Base-by-base conservation (phyloP, 1,140 invertebrate species). In the Rhopalosiphum padi region DNA sequence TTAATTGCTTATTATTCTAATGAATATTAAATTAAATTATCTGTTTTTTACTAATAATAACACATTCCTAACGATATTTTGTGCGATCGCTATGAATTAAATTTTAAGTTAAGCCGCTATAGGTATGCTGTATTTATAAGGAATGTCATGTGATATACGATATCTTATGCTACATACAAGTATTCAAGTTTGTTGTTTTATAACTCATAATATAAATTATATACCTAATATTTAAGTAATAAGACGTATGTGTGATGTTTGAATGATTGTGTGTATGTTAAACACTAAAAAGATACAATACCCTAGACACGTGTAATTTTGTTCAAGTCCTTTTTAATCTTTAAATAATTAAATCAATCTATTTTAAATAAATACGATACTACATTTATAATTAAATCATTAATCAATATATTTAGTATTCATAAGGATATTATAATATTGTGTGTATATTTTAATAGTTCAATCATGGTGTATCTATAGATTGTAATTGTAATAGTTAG, bases 401-500 rank as follows among this genome's bases (percentile, higher is more conserved):
- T 68, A 6, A 35, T 77, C n/a, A n/a, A n/a, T n/a, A 77, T 43
- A 15, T 30, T 86, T 30, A 43, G 41, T 43, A 43, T 25, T 86
- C 46, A 41, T 9, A 86, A 0, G 37, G 23, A 30, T 86, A 43
- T 43, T 43, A 15, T 4, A 86, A 30, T 86, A 86, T 30, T 86
- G 7, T 22, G 11, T 43, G 23, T 43, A 43, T 25, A 15, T 23
- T 86, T 43, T 48, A 87, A 48, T n/a, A 25, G 51, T 48, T 87
- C 43, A 48, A 87, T 60, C 23, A 60, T 48, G n/a, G 89, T 68
- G 89, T 60, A 90, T 90, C 53, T 90, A 90, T 90, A 30, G 43
- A 90, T 68, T 90, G 53, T 68, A 43, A 68, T 90, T 43, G 60
- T 90, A 30, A 68, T 90, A 68, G 89, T 90, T 30, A 90, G 89